These are phyloP conservation scores for Xiphias gladius DNA, from an alignment of 2,113 vertebrate genomes.

Conservation along the genomic window DNA sequence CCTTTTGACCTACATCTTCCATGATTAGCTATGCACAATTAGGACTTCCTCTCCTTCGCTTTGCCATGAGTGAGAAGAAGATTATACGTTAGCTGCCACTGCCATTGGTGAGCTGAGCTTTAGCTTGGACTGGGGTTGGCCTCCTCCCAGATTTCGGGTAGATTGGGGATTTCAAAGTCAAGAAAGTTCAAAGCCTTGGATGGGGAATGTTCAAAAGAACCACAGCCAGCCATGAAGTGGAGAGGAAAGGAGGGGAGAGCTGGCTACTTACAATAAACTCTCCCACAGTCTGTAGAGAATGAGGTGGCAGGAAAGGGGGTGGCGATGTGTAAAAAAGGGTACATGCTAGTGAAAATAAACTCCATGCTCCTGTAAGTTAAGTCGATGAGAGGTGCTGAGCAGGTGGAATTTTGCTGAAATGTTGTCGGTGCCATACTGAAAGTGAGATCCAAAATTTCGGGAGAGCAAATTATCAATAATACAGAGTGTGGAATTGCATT, in stretches of 20 bases:
- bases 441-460: conserved; percentile 34
- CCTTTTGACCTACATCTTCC: conserved; percentile 45
- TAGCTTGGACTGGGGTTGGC: conserved; percentile 58
- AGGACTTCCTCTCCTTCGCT: conserved; percentile 39
- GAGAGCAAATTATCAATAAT: conserved; percentile 43
- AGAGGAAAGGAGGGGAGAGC: conserved; percentile 46
- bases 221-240: conserved; percentile 60
- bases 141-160: conserved; percentile 71
- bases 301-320: not conserved
- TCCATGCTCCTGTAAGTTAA: conserved; percentile 9
- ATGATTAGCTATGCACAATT: conserved; percentile 48
- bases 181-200: conserved; percentile 82
- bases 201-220: conserved; percentile 78
- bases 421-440: conserved; percentile 28
- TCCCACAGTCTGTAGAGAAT: conserved; percentile 46
- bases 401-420: conserved; percentile 47
- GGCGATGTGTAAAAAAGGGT: not conserved
- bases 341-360: conserved; percentile 46
- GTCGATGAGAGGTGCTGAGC: conserved; percentile 41
- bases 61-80: conserved; percentile 50
- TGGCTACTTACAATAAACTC: conserved; percentile 64
- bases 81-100: conserved; percentile 63
- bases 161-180: conserved; percentile 83
- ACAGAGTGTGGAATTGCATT: conserved; percentile 22
- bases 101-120: conserved; percentile 55